These are phyloP conservation scores for Sarcophaga carnaria DNA, from an alignment of 2,888 invertebrate genomes.

Conservation along the genomic window DNA sequence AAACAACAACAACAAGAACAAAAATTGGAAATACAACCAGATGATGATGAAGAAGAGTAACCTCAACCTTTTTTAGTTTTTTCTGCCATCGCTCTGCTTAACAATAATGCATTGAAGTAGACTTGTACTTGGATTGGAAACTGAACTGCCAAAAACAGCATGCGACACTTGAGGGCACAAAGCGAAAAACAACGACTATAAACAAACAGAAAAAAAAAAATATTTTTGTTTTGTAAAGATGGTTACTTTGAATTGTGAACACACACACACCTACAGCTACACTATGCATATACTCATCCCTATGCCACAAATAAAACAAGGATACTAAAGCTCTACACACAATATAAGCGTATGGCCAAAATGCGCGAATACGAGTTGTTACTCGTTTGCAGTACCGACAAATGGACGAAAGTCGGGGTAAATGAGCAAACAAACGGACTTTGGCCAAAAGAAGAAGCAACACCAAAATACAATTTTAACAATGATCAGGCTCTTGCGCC, in stretches of 20 bases:
- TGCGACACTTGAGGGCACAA: conserved; percentile 66
- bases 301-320: conserved; percentile 8
- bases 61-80: conserved; percentile 42
- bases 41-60: conserved; percentile 27
- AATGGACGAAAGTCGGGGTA: not conserved
- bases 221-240: conserved; percentile 47
- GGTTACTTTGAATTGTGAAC: conserved; percentile 34
- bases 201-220: not conserved
- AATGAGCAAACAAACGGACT: conserved; percentile 2
- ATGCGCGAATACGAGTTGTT: no score
- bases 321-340: conserved; percentile 44
- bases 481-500: conserved; percentile 22
- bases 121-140: not conserved
- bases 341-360: conserved; percentile 23
- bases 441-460: conserved; percentile 34
- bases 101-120: conserved; percentile 3
- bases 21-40: conserved; percentile 2
- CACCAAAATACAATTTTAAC: conserved; percentile 33
- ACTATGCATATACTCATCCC: not conserved
- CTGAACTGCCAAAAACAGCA: conserved; percentile 67
- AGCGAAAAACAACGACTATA: conserved; percentile 4
- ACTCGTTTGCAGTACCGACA: not conserved
- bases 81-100: not conserved
- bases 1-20: not conserved
- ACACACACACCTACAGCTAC: not conserved